These are phyloP conservation scores for Chrosomus eos DNA, from an alignment of 2,797 vertebrate genomes.

Conservation along the genomic window DNA sequence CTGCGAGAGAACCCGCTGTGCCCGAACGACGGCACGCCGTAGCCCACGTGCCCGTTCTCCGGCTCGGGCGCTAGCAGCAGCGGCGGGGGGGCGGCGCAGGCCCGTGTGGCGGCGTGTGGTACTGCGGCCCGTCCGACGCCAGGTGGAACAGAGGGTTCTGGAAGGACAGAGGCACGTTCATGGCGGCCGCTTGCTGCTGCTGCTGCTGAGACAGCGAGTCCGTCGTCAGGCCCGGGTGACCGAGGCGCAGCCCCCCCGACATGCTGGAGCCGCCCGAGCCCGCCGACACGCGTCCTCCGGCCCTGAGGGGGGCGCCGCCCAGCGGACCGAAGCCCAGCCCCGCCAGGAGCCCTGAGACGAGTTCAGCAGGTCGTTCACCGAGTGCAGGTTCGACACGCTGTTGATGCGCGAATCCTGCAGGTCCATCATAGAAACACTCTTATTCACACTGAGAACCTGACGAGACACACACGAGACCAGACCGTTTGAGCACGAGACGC, in stretches of 20 bases:
- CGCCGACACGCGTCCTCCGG: slow-evolving; percentile 82
- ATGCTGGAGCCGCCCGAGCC: slow-evolving; percentile 85
- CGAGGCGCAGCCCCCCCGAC: slow-evolving; percentile 84
- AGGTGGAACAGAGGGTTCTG: slow-evolving; percentile 97
- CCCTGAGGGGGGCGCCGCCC: slow-evolving; percentile 84
- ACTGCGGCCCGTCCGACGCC: slow-evolving; percentile 88
- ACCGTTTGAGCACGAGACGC: background rate
- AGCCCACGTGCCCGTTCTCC: slow-evolving; percentile 85
- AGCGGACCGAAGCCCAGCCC: slow-evolving; percentile 83
- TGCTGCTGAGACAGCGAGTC: slow-evolving; percentile 92
- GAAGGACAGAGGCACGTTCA: slow-evolving; percentile 93
- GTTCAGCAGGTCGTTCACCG: slow-evolving; percentile 90
- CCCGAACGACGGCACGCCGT: slow-evolving; percentile 79
- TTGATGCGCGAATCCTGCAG: slow-evolving; percentile 95
- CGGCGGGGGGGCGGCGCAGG: slow-evolving; percentile 70
- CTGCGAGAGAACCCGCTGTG: slow-evolving; percentile 94
- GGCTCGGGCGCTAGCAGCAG: slow-evolving; percentile 84
- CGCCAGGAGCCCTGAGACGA: slow-evolving; percentile 92
- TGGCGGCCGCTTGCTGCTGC: slow-evolving; percentile 81
- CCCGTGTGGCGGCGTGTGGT: slow-evolving; percentile 60
- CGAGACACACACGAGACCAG: slow-evolving; percentile 31
- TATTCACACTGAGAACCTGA: slow-evolving; percentile 93
- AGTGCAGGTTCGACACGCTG: slow-evolving; percentile 94
- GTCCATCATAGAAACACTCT: slow-evolving; percentile 97
- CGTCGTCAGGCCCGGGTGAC: slow-evolving; percentile 88